A percentile compares a stretch with the other conserved stretches of the same genome.
phyloP scores from a whole-genome alignment of 1,140 invertebrate genomes.

The Drosophila athabasca region DNA sequence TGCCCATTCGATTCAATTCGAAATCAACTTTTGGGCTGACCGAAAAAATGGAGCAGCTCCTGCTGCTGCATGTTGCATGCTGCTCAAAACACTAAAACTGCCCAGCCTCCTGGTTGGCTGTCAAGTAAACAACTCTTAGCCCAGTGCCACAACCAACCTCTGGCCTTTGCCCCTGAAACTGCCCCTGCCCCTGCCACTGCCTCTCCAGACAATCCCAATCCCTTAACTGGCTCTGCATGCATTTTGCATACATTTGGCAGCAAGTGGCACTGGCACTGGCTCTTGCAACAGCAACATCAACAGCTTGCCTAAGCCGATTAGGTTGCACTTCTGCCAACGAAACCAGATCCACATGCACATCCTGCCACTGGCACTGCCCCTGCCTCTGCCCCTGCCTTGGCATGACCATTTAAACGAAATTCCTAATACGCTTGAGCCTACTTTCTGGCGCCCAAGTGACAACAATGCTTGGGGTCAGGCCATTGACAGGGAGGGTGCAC shows the following conservation, averaged over 20 bases:
- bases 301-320: slow-evolving; percentile 56
- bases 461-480: background rate
- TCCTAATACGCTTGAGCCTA: slow-evolving; percentile 55
- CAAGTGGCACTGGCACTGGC: background rate
- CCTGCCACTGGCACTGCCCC: background rate
- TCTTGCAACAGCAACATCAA: slow-evolving; percentile 6
- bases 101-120: slow-evolving; percentile 4
- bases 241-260: slow-evolving; percentile 49
- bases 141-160: no score
- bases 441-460: slow-evolving; percentile 42
- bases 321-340: slow-evolving; percentile 29
- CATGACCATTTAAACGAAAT: slow-evolving; percentile 53
- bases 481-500: background rate
- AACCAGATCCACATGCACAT: slow-evolving; percentile 7
- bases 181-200: background rate
- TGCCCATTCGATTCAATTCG: slow-evolving; percentile 40
- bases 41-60: slow-evolving; percentile 24
- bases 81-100: slow-evolving; percentile 16
- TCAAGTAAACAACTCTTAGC: slow-evolving; percentile 9
- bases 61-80: slow-evolving; percentile 19
- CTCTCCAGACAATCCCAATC: background rate
- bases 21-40: background rate
- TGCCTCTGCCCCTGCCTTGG: slow-evolving; percentile 1
- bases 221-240: slow-evolving; percentile 5
- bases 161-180: no score